Percentiles rank a stretch among this genome's conserved stretches.
phyloP scores from a whole-genome alignment of 2,888 invertebrate genomes.

The Agapostemon virescens region DNA sequence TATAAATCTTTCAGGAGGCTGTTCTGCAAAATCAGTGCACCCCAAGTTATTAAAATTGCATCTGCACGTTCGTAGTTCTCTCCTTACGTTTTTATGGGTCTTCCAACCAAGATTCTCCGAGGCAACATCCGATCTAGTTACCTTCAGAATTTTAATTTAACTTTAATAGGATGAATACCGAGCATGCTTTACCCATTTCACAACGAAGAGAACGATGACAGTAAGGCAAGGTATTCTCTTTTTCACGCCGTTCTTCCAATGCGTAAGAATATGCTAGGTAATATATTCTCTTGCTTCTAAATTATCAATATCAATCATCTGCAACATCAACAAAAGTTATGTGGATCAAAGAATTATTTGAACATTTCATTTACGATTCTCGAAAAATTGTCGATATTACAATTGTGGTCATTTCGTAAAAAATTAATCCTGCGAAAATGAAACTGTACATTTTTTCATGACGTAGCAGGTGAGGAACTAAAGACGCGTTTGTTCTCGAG shows the following conservation, averaged over 20 bases:
- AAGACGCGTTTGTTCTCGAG: too few species aligned
- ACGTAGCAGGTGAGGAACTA: too few species aligned
- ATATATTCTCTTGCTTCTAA: background rate
- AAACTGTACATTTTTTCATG: too few species aligned
- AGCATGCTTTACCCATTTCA: background rate
- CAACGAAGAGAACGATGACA: background rate
- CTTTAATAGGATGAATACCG: slow-evolving; percentile 3
- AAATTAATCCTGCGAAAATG: too few species aligned
- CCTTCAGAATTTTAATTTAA: slow-evolving; percentile 12
- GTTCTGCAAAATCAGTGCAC: background rate
- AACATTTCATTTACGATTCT: too few species aligned
- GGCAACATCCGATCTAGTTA: slow-evolving; percentile 4
- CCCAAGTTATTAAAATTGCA: background rate
- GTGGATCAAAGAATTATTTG: too few species aligned
- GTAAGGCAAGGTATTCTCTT: background rate
- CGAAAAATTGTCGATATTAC: too few species aligned
- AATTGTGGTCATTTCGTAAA: too few species aligned
- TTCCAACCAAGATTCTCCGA: background rate
- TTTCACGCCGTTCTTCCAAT: background rate
- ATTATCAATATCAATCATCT: background rate
- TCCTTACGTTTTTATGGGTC: too few species aligned
- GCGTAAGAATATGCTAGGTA: background rate
- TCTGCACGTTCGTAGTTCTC: background rate
- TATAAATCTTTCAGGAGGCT: background rate
- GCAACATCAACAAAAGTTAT: background rate